Percentiles rank a stretch among this genome's conserved stretches.
Evolutionary conservation across 2,113 vertebrate genomes (phyloP).

Genomic region (Macrotus californicus): DNA sequence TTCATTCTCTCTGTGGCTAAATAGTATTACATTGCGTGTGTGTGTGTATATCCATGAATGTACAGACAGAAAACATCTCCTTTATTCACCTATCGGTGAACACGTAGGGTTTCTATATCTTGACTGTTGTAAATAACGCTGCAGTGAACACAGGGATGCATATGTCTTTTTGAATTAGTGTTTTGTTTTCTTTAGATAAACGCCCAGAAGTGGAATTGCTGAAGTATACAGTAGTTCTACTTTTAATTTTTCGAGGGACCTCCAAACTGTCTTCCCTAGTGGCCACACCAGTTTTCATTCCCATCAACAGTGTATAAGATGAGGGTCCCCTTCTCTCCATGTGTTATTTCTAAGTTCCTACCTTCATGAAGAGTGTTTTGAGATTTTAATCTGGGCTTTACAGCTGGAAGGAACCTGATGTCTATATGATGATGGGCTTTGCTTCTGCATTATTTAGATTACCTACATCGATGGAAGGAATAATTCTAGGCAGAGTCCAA

Average conservation of each 20-base stretch:
- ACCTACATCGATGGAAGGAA: neutral
- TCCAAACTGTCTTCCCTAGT: neutral
- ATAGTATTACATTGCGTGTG: neutral
- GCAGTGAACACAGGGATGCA: neutral
- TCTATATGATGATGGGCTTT: neutral
- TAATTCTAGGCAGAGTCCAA: neutral
- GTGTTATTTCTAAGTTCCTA: neutral
- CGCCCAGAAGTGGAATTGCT: neutral
- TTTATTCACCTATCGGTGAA: neutral
- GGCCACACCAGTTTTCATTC: neutral
- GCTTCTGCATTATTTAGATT: neutral
- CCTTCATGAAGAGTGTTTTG: neutral
- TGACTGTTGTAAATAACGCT: neutral
- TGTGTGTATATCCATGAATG: neutral
- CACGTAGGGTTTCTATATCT: neutral
- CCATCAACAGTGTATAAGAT: neutral
- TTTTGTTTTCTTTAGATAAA: neutral
- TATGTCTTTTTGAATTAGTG: neutral
- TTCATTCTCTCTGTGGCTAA: neutral
- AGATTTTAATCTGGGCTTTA: neutral
- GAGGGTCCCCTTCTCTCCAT: neutral
- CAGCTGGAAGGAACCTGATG: neutral
- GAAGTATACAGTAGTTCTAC: neutral
- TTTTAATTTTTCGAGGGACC: neutral
- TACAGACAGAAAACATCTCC: neutral